Base-by-base conservation (phyloP, 2,888 invertebrate species). In the Drosophila lacicola region DNA sequence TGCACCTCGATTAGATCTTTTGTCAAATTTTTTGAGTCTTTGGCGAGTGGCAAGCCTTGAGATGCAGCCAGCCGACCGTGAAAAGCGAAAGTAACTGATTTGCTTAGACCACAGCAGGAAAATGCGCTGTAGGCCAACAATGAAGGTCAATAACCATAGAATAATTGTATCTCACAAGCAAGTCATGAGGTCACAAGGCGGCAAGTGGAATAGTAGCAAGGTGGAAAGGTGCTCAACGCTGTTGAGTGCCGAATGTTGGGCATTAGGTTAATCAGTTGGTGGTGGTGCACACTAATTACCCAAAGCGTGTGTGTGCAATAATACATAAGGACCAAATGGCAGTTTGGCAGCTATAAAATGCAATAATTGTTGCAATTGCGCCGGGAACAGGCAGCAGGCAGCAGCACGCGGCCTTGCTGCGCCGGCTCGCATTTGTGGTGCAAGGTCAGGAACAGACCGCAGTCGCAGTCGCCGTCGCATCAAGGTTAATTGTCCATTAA, bases 401-500 rank as follows among this genome's bases (percentile, higher is more conserved):
- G 56, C 56, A 54, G 63, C 70, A 68, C 49, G 47, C 56, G 68
- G 50, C 67, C 67, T 70, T 70, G 56, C 29, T 25, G 17, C 14
- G 58, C 13, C 42, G 66, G 37, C 45, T 55, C 50, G 17, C 57
- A 65, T 78, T 70, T 63, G 65, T 68, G 64, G 44, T 44, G 65
- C 80, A 80, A 80, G 80, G 80, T 77, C 80, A 84, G 71, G 50
- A 63, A 55, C 68, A 51, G 44, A 57, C 63, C 74, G 67, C 70
- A 56, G 74, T 68, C 55, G 34, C 19, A 17, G 37, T 42, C 34
- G 45, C 39, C 34, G 51, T 11, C 36, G 36, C 36, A 87, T 85
- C 85, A 88, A 88, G 87, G 87, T 88, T 88, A 88, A 88, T 89
- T 87, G 89, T 82, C 87, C 82, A 83, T 87, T 88, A 89, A 87